Percentiles rank a stretch among this genome's conserved stretches.
Conservation (phyloP, 2,113 vertebrate genomes). For the Climacteris rufus region DNA sequence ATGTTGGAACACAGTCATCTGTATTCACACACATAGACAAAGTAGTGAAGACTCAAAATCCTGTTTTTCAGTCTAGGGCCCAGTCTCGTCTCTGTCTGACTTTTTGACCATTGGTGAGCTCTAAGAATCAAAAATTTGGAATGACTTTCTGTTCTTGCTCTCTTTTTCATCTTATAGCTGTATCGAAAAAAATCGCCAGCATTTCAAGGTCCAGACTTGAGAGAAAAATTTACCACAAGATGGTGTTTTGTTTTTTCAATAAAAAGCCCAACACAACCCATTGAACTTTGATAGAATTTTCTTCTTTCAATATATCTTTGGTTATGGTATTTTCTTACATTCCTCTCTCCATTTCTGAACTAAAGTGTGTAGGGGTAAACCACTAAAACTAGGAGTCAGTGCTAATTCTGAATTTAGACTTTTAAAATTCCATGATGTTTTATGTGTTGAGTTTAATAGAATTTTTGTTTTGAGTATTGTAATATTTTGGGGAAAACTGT, state of each 20-base stretch:
- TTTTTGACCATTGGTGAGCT: neutral
- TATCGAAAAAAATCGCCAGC: neutral
- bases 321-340: neutral
- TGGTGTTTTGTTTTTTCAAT: neutral
- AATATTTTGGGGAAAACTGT: neutral
- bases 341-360: neutral
- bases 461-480: neutral
- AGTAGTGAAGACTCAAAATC: neutral
- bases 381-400: neutral
- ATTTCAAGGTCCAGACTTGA: neutral
- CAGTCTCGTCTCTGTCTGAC: neutral
- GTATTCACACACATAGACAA: neutral
- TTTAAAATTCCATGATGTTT: neutral
- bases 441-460: neutral
- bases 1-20: neutral
- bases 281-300: neutral
- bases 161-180: neutral
- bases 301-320: neutral
- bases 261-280: neutral
- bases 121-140: neutral
- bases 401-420: neutral
- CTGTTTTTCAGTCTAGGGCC: neutral
- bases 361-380: neutral
- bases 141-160: neutral
- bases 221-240: neutral